Conservation (phyloP, 2,113 vertebrate genomes). For the Salvelinus alpinus region DNA sequence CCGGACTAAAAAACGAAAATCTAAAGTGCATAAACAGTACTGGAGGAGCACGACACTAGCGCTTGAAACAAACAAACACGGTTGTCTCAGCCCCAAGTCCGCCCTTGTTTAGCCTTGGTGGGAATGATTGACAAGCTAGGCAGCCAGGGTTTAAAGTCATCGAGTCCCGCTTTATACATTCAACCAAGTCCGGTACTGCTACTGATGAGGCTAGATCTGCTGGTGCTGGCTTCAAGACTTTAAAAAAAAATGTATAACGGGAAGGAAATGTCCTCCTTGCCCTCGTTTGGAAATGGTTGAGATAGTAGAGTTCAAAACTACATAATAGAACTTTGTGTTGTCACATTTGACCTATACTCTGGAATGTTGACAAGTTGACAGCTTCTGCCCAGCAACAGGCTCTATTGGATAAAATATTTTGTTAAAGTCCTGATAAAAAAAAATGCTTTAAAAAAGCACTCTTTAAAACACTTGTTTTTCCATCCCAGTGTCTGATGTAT, state of each 20-base stretch:
- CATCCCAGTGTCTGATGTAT: constrained; percentile 12
- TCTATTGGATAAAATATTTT: neutral
- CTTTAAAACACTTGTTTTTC: constrained; percentile 18
- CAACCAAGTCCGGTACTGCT: constrained; percentile 56
- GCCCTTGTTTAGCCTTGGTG: constrained; percentile 9
- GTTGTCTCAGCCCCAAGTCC: neutral
- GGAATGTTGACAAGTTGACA: constrained; percentile 36
- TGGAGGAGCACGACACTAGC: constrained; percentile 4
- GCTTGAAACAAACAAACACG: neutral
- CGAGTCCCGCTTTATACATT: constrained; percentile 44
- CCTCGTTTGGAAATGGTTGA: neutral
- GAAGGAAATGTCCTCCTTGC: neutral
- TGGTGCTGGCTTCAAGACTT: constrained; percentile 41
- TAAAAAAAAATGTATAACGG: constrained; percentile 22
- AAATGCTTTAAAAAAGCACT: neutral
- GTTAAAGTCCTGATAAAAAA: too few species aligned
- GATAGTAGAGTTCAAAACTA: constrained; percentile 2
- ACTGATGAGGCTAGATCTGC: constrained; percentile 51
- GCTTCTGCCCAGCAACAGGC: constrained; percentile 1
- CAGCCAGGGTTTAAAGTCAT: constrained; percentile 9
- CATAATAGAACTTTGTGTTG: constrained; percentile 10
- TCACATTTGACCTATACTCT: neutral
- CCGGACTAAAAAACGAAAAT: neutral
- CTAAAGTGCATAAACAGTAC: constrained; percentile 37
- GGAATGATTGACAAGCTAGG: constrained; percentile 27